Evolutionary conservation across 2,113 vertebrate genomes (phyloP).

Genomic region (Cranoglanis bouderius): DNA sequence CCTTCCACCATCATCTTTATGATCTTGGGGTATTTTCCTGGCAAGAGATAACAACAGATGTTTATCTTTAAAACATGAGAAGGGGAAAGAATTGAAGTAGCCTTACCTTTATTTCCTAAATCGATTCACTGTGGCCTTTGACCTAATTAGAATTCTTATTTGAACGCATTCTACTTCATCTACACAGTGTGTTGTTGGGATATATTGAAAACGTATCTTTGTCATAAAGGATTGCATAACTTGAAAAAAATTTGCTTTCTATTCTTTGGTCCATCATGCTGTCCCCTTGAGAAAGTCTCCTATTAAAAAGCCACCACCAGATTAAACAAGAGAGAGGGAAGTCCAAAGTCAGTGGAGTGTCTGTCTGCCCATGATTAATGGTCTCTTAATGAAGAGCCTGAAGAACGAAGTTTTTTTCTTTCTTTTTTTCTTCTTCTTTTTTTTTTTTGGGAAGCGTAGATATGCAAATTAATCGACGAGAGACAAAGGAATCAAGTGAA

Average conservation of each 20-base stretch:
- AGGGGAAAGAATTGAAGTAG: not conserved
- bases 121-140: not conserved
- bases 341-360: constrained; percentile 22
- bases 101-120: not conserved
- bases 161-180: not conserved
- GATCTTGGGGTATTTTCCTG: not conserved
- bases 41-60: not conserved
- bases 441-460: not conserved
- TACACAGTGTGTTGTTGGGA: not conserved
- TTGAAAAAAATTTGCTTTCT: not conserved
- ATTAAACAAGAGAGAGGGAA: constrained; percentile 12
- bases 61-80: not conserved
- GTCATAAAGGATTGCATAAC: not conserved
- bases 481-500: constrained; percentile 13
- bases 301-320: not conserved
- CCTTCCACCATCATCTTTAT: no score
- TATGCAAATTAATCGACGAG: constrained; percentile 44
- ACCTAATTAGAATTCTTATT: not conserved
- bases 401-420: constrained; percentile 1
- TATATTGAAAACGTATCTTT: not conserved
- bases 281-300: not conserved
- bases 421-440: not conserved
- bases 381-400: constrained; percentile 44
- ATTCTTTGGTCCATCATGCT: constrained; percentile 1
- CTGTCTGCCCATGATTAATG: constrained; percentile 51